Base-by-base conservation (phyloP, 2,113 vertebrate species). In the Megaleporinus macrocephalus region DNA sequence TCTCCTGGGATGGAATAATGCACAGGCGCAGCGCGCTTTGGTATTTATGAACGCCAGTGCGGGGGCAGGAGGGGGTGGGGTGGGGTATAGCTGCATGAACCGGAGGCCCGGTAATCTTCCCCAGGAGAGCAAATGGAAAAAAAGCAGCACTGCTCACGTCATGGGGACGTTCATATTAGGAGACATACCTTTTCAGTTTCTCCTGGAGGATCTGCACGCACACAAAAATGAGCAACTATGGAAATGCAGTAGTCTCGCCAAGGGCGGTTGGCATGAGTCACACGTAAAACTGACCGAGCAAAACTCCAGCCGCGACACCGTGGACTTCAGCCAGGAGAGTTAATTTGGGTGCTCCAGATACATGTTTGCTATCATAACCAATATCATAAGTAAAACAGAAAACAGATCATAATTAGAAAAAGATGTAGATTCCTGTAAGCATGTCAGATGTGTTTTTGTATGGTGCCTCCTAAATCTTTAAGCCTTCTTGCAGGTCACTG, bases 91-190 rank as follows among this genome's bases (percentile, higher is more conserved):
- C 4, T 44, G 63, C 82, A 68, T 6, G n/a, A 66, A 11, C 66
- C 11, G 15, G 2, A 27, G 18, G 26, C 29, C 59, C 62, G 80
- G 79, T 93, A 90, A 93, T 90, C 90, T 90, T 78, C 76, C 77
- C 69, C 86, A 79, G 82, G 65, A 83, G 86, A 93, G 90, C 92
- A 93, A 93, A 94, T 93, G 91, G 89, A 90, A 92, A 92, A 91
- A 87, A 73, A 90, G 88, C 82, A 85, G 81, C 87, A 47, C 53
- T 74, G 81, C 81, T 73, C 82, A 91, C 93, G 91, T 92, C 92
- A 94, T 85, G 55, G 65, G 71, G 83, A 81, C 82, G 84, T 80
- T 76, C 76, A 77, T 49, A 49, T 7, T 16, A 9, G 47, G n/a
- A 73, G 61, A 53, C 72, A 83, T 69, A 84, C 49, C 44, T 80